Conservation (phyloP, 53 echinoderm and acorn worm genomes). For the Actinopyga echinites region DNA sequence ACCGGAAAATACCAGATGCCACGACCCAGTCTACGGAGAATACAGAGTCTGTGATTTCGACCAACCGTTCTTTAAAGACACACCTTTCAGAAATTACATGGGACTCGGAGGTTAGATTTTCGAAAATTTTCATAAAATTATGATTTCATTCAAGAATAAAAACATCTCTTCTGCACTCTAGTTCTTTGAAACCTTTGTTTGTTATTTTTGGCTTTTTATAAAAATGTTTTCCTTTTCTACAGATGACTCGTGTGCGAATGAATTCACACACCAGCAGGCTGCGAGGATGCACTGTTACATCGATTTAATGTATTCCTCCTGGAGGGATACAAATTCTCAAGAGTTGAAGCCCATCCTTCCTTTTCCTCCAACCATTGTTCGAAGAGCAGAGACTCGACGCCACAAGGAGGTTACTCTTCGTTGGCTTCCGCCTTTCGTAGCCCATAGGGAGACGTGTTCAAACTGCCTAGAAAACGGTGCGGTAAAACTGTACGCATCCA, state of each 20-base stretch:
- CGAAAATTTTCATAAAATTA: neutral
- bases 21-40: slow-evolving; percentile 71
- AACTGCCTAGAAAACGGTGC: slow-evolving; percentile 57
- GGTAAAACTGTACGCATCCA: slow-evolving; percentile 72
- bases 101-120: slow-evolving; percentile 70
- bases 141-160: neutral
- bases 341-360: slow-evolving; percentile 51
- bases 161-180: neutral
- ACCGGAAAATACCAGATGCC: slow-evolving; percentile 72
- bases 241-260: slow-evolving; percentile 81
- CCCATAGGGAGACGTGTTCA: slow-evolving; percentile 41
- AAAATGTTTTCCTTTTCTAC: too few relatives aligned
- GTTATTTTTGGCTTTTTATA: too few relatives aligned
- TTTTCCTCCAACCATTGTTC: slow-evolving; percentile 61
- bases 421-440: slow-evolving; percentile 78
- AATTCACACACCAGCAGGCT: slow-evolving; percentile 83
- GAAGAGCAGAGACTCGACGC: neutral
- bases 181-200: too few relatives aligned
- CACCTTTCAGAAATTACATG: slow-evolving; percentile 91
- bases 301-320: slow-evolving; percentile 77
- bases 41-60: slow-evolving; percentile 55
- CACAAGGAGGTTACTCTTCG: slow-evolving; percentile 59
- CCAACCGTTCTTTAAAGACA: slow-evolving; percentile 55
- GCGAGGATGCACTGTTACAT: slow-evolving; percentile 98
- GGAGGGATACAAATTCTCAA: slow-evolving; percentile 43